Evolutionary conservation across 2,888 invertebrate species (phyloP).

Genomic region (Dryococelus australis): DNA sequence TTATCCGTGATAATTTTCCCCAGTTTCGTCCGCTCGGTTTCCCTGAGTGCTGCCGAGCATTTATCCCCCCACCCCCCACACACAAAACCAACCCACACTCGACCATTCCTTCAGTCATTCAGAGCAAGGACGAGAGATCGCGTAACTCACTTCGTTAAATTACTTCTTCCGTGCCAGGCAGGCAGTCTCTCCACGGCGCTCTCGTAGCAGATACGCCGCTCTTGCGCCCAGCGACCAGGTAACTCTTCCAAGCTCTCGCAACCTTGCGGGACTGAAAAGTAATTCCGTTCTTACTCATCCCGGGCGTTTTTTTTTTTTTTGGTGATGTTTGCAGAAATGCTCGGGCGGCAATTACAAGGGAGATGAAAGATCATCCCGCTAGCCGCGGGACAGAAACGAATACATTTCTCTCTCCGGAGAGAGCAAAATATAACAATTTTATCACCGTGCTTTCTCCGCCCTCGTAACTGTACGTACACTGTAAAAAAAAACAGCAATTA

Average conservation of each 20-base stretch:
- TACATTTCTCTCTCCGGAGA: background rate
- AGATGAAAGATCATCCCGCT: background rate
- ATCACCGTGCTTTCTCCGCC: background rate
- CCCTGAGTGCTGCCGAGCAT: background rate
- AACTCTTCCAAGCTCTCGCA: background rate
- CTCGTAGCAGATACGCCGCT: background rate
- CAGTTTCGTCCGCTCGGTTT: background rate
- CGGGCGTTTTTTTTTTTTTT: background rate
- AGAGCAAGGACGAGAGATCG: background rate
- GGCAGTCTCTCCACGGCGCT: background rate
- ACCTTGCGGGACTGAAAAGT: no score
- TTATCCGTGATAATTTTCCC: no score
- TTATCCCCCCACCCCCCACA: no score
- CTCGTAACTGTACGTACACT: background rate
- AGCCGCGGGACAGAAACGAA: background rate
- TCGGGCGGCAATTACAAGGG: background rate
- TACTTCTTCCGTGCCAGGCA: background rate
- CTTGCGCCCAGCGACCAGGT: background rate
- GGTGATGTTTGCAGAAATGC: background rate
- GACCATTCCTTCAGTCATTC: background rate
- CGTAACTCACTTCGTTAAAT: background rate
- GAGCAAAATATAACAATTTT: background rate
- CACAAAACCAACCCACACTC: no score
- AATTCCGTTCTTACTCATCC: background rate
- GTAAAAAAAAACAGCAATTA: no score